phyloP scores from a whole-genome alignment of 1,140 invertebrate species.

The Stenopsyche tienmushanensis region DNA sequence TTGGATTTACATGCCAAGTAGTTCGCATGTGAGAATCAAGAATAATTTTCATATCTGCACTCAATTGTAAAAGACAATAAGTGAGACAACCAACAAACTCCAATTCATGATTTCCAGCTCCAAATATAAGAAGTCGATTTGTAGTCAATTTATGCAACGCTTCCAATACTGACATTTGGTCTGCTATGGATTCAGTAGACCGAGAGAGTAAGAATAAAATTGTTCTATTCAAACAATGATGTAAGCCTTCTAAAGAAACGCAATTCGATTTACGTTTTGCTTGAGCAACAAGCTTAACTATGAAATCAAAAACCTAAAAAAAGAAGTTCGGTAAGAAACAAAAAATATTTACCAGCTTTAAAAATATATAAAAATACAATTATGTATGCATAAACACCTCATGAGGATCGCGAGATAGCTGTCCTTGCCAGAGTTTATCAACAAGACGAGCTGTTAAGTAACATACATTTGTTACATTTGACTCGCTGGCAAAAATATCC shows the following conservation, averaged over 20 bases:
- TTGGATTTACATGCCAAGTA: conserved; percentile 86
- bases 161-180: conserved; percentile 91
- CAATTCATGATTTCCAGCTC: conserved; percentile 89
- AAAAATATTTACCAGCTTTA: not conserved
- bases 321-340: not conserved
- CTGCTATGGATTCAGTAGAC: conserved; percentile 82
- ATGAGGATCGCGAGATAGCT: conserved; percentile 84
- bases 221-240: conserved; percentile 91
- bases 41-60: conserved; percentile 85
- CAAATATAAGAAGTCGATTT: conserved; percentile 84
- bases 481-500: conserved; percentile 79
- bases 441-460: conserved; percentile 91
- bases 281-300: conserved; percentile 88
- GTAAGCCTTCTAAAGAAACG: conserved; percentile 79
- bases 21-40: conserved; percentile 77
- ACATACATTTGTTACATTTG: conserved; percentile 90
- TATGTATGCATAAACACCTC: conserved; percentile 58
- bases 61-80: conserved; percentile 92
- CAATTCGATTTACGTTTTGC: conserved; percentile 76
- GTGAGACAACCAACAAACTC: conserved; percentile 95
- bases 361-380: not conserved
- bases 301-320: conserved; percentile 82
- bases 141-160: conserved; percentile 91
- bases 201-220: conserved; percentile 92
- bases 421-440: conserved; percentile 96